These are phyloP conservation scores for Lagodon rhomboides DNA, from an alignment of 2,797 vertebrate species.

Conservation along the genomic window DNA sequence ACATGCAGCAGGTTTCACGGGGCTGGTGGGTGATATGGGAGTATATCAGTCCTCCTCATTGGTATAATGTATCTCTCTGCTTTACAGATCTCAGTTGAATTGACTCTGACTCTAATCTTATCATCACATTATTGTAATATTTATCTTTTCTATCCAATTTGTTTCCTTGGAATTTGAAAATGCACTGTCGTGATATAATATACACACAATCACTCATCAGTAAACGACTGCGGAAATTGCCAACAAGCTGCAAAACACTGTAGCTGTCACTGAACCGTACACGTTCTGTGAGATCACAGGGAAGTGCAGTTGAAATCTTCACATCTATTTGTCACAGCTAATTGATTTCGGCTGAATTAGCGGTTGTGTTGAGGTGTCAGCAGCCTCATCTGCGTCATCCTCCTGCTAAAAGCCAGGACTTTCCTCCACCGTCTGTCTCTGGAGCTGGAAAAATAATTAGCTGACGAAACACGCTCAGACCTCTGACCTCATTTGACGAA, in stretches of 20 bases:
- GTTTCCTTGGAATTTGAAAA: not conserved
- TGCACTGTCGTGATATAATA: not conserved
- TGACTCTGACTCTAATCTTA: not conserved
- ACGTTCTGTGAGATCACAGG: not conserved
- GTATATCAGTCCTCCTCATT: not conserved
- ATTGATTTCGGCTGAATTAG: conserved; percentile 48
- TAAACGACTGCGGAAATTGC: not conserved
- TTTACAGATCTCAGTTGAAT: not conserved
- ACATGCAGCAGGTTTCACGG: conserved; percentile 27
- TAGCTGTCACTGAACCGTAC: not conserved
- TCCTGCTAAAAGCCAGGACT: conserved; percentile 37
- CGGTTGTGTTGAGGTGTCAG: conserved; percentile 27
- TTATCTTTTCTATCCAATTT: not conserved
- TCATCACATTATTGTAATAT: not conserved
- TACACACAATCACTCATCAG: too few species aligned
- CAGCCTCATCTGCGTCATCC: conserved; percentile 63
- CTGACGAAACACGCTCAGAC: conserved; percentile 44
- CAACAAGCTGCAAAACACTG: not conserved
- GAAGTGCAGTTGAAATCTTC: conserved; percentile 29
- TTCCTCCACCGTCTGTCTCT: not conserved
- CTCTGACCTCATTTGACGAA: conserved; percentile 56
- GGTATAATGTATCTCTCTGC: not conserved
- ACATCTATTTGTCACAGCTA: conserved; percentile 31
- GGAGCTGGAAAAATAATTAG: conserved; percentile 70
- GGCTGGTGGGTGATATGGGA: not conserved